These are phyloP conservation scores for Chamaetylas fuelleborni DNA, from an alignment of 2,113 vertebrate species.

Conservation along the genomic window DNA sequence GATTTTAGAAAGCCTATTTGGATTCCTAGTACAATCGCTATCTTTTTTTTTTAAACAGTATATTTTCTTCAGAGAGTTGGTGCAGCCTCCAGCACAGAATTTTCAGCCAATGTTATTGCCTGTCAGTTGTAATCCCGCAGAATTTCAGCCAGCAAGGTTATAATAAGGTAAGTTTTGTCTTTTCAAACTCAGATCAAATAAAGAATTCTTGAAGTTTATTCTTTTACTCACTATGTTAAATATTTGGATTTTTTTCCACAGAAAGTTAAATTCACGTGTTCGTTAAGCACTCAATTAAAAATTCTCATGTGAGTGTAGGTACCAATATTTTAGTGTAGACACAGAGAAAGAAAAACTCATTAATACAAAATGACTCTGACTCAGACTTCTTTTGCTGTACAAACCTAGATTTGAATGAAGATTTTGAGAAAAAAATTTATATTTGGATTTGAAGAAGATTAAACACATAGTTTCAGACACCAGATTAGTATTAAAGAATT, in stretches of 20 bases:
- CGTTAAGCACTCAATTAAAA: background rate
- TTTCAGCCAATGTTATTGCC: background rate
- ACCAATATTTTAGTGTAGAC: background rate
- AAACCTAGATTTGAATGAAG: rapidly evolving
- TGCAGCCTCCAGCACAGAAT: background rate
- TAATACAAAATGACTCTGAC: background rate
- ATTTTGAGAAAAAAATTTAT: background rate
- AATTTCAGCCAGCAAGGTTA: background rate
- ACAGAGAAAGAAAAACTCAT: background rate
- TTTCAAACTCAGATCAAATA: background rate
- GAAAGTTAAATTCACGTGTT: background rate
- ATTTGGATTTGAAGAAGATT: background rate
- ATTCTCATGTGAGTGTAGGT: background rate
- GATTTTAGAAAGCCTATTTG: slow-evolving; percentile 45
- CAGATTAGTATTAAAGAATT: background rate
- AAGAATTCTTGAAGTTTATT: background rate
- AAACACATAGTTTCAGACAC: background rate
- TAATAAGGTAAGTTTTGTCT: background rate
- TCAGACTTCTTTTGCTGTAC: background rate
- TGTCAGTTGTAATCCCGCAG: background rate
- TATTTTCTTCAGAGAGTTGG: background rate
- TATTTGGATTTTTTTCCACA: rapidly evolving
- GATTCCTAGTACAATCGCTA: background rate
- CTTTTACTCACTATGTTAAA: background rate
- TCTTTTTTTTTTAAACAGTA: background rate